phyloP scores from a whole-genome alignment of 2,113 vertebrate species.

The Vulpes ferrilata region DNA sequence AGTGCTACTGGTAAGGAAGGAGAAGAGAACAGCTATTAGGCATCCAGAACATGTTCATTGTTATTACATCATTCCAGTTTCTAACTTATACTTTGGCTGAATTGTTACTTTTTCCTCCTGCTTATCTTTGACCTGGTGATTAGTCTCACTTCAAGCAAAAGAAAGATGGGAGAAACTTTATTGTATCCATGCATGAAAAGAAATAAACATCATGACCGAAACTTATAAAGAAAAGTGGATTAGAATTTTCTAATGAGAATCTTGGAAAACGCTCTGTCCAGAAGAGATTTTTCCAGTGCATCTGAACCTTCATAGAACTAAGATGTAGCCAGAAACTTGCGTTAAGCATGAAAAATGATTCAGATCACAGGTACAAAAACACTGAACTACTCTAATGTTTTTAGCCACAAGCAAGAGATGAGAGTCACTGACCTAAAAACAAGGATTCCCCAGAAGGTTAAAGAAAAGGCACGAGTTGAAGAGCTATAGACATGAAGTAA shows the following conservation, averaged over 20 bases:
- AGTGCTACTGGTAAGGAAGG: not conserved
- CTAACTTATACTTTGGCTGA: not conserved
- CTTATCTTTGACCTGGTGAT: not conserved
- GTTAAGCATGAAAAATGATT: not conserved
- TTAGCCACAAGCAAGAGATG: slow-evolving; percentile 27
- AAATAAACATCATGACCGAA: not conserved
- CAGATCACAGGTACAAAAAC: not conserved
- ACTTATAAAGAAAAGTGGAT: not conserved
- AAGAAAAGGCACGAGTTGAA: not conserved
- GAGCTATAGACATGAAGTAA: not conserved
- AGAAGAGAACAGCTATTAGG: not conserved
- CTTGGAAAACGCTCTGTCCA: not conserved
- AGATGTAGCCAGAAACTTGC: not conserved
- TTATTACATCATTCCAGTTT: not conserved
- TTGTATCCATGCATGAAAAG: not conserved
- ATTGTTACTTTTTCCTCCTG: not conserved
- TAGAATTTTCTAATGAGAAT: not conserved
- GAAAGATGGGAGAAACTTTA: not conserved
- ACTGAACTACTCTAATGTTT: not conserved
- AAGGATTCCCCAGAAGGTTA: not conserved
- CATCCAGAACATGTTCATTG: not conserved
- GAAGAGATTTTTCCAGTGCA: not conserved
- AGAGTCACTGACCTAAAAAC: slow-evolving; percentile 46
- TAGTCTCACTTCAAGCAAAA: not conserved
- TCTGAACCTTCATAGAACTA: not conserved